phyloP scores from a whole-genome alignment of 2,888 invertebrate genomes.

The Ashinkailepas kermadecensis region DNA sequence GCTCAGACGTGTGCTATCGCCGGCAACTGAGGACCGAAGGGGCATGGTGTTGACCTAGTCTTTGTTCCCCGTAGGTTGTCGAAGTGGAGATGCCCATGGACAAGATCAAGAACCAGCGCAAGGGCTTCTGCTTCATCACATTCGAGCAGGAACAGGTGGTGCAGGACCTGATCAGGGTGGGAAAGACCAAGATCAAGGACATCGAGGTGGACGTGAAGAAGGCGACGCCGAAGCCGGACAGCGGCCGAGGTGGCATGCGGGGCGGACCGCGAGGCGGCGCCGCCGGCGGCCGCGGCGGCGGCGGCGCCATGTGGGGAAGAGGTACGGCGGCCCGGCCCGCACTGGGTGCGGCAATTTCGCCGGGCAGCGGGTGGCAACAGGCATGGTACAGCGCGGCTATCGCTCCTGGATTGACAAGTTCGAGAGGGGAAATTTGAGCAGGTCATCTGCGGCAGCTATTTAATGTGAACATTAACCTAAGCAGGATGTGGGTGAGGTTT shows the following conservation, averaged over 20 bases:
- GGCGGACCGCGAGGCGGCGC: conserved; percentile 52
- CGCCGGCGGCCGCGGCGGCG: conserved; percentile 40
- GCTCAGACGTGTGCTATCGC: too few relatives aligned
- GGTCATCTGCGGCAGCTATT: too few relatives aligned
- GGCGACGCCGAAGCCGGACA: conserved; percentile 67
- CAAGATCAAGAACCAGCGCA: conserved; percentile 91
- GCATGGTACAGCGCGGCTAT: neutral
- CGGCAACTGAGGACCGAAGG: conserved; percentile 78
- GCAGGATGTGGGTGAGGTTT: too few relatives aligned
- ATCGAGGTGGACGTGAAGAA: conserved; percentile 95
- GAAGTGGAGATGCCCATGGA: conserved; percentile 96
- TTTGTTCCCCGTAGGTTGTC: conserved; percentile 40
- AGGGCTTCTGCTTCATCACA: conserved; percentile 96
- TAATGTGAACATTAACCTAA: too few relatives aligned
- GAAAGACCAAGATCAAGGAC: conserved; percentile 85
- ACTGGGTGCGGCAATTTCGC: neutral
- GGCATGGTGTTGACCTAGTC: conserved; percentile 85
- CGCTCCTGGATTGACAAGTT: neutral
- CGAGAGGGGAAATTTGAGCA: too few relatives aligned
- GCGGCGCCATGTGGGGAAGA: conserved; percentile 43
- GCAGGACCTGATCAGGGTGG: conserved; percentile 79
- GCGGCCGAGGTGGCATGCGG: conserved; percentile 49
- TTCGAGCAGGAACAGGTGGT: conserved; percentile 93
- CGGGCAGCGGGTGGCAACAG: too few relatives aligned
- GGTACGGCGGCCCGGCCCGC: conserved; percentile 20